phyloP scores from a whole-genome alignment of 1,140 invertebrate genomes.

The Drosophila ercepeae region DNA sequence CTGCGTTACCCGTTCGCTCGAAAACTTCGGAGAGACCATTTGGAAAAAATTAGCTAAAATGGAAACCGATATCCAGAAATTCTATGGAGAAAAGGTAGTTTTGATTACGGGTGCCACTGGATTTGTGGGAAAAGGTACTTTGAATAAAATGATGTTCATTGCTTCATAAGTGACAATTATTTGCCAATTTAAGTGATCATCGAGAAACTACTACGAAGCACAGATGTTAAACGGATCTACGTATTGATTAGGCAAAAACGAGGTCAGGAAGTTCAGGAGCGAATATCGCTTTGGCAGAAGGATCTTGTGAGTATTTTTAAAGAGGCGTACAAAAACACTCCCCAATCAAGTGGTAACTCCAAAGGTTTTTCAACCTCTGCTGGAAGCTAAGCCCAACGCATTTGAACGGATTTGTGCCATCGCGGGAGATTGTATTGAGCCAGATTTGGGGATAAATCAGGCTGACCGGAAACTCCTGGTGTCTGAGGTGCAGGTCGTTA shows the following conservation, averaged over 20 bases:
- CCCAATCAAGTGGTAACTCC: not conserved
- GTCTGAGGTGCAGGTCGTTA: conserved; percentile 87
- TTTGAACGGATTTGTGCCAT: conserved; percentile 78
- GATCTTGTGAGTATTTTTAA: conserved; percentile 64
- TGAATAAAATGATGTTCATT: not conserved
- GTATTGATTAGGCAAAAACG: conserved; percentile 91
- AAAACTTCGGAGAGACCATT: not conserved
- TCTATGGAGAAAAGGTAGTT: conserved; percentile 24
- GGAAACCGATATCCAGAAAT: conserved; percentile 24
- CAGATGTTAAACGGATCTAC: conserved; percentile 89
- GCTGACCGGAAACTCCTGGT: conserved; percentile 83
- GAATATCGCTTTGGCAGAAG: conserved; percentile 87
- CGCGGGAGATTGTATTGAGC: conserved; percentile 85
- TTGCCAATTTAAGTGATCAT: conserved; percentile 85
- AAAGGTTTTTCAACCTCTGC: conserved; percentile 18
- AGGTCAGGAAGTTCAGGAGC: conserved; percentile 87
- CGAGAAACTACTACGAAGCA: conserved; percentile 91
- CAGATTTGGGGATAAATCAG: conserved; percentile 88
- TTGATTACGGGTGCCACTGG: conserved; percentile 30
- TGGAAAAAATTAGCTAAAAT: not conserved
- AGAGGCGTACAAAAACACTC: not conserved
- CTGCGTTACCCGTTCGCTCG: not conserved
- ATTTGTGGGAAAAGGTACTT: conserved; percentile 2
- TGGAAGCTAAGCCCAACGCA: conserved; percentile 4
- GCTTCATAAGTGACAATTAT: not conserved